phyloP scores from a whole-genome alignment of 2,113 vertebrate species.

The Tichodroma muraria region DNA sequence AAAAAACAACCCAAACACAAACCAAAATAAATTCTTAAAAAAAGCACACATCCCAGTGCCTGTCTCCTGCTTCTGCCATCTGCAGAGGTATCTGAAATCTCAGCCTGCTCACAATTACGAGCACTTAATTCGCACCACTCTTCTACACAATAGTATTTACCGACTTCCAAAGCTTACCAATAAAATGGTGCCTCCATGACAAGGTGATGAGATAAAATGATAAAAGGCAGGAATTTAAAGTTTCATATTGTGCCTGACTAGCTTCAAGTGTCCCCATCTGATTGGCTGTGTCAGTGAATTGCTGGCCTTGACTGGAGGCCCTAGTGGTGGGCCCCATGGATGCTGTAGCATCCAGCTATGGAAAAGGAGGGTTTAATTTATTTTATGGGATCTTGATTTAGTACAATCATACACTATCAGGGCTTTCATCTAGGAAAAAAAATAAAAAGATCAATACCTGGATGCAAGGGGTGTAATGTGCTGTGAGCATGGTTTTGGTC shows the following conservation, averaged over 20 bases:
- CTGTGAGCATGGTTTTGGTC: not conserved
- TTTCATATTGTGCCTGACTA: not conserved
- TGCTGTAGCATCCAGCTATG: not conserved
- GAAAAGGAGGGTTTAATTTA: not conserved
- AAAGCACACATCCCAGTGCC: not conserved
- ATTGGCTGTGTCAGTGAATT: not conserved
- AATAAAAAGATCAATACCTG: not conserved
- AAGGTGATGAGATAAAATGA: not conserved
- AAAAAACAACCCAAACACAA: not conserved
- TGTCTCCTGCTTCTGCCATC: not conserved
- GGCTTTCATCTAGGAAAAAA: not conserved
- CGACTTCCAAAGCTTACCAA: not conserved
- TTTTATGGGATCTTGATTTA: not conserved
- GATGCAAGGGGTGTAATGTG: not conserved
- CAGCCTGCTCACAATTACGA: not conserved
- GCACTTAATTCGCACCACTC: not conserved
- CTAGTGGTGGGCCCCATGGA: fast-evolving
- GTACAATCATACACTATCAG: not conserved
- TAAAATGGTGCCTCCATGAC: not conserved
- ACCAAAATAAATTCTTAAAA: not conserved
- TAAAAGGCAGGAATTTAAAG: not conserved
- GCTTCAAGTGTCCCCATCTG: not conserved
- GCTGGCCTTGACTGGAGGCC: not conserved
- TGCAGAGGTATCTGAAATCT: not conserved
- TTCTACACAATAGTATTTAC: not conserved